Base-by-base conservation (phyloP, 2,888 invertebrate genomes). In the Priocnemis perturbator region DNA sequence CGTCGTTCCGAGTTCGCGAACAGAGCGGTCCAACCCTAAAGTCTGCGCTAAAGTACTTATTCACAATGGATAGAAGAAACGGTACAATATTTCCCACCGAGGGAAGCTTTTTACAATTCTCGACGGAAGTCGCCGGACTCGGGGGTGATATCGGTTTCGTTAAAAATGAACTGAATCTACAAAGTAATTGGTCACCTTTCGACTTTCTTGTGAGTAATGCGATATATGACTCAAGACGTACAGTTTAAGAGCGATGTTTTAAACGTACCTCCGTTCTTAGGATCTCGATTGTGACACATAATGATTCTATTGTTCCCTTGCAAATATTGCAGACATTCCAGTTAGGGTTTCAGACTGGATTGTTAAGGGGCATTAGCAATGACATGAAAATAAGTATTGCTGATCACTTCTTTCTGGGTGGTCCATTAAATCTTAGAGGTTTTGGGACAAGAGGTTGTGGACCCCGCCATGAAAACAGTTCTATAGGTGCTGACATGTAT, bases 141-240 rank as follows among this genome's bases (percentile, higher is more conserved):
- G 98, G 98, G 11, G 99, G 99, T 1, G 95, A 97, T 86, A 93
- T 97, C n/a, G 95, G 95, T 17, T 97, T 97, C 88, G 86, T 97
- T 30, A 96, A 96, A 90, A 95, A 95, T 77, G 97, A 97, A 79
- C 86, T 94, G 9, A 93, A 93, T 79, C 88, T 94, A 20, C 95
- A 97, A 90, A 89, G 92, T 20, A 95, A 94, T 88, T 90, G 93
- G 81, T 92, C 93, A 0, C 88, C 95, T 0, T 89, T 92, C 67
- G 91, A 91, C 69, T 92, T 91, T 81, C 86, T 92, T 77, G 93
- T 93, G 87, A 89, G 91, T 90, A 69, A 45, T 9, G 7, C 37
- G 11, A 37, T 37, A 37, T 37, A 26, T 26, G 3, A 5, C 26
- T 3, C 5, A 26, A 26, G 26, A n/a, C n/a, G n/a, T n/a, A n/a